These are phyloP conservation scores for Pterocles orientalis DNA, from an alignment of 2,113 vertebrate species.

Conservation along the genomic window DNA sequence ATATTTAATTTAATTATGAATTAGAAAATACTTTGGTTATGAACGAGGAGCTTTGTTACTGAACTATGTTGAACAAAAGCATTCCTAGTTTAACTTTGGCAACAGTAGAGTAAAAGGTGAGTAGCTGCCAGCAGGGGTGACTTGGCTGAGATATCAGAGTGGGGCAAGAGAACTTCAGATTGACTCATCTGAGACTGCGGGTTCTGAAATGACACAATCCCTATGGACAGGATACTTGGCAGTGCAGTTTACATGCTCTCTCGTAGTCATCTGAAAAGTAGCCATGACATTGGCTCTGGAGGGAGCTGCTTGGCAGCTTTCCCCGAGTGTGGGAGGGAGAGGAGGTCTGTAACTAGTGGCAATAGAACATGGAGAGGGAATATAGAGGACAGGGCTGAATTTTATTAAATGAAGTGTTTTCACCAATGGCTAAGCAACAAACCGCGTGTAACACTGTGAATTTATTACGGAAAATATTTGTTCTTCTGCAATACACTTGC, in stretches of 20 bases:
- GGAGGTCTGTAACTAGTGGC: conserved; percentile 37
- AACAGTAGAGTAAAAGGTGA: neutral
- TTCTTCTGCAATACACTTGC: neutral
- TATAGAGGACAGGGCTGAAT: neutral
- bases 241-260: neutral
- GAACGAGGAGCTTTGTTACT: neutral
- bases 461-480: conserved; percentile 19
- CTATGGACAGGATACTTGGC: neutral
- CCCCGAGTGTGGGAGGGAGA: neutral
- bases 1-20: neutral
- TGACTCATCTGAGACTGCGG: neutral
- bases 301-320: conserved; percentile 46
- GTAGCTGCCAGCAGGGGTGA: neutral
- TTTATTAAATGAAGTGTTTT: conserved; percentile 53
- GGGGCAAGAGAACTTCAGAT: neutral
- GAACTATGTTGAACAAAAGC: neutral
- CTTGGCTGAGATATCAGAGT: neutral
- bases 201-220: neutral
- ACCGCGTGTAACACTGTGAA: neutral
- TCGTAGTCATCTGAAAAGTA: neutral
- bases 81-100: neutral
- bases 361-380: neutral
- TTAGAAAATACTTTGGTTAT: neutral
- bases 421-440: conserved; percentile 30
- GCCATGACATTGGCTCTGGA: neutral